Percentiles rank a stretch among this genome's conserved stretches.
Evolutionary conservation across 1,140 invertebrate species (phyloP).

Genomic region (Chironomus striatipennis): DNA sequence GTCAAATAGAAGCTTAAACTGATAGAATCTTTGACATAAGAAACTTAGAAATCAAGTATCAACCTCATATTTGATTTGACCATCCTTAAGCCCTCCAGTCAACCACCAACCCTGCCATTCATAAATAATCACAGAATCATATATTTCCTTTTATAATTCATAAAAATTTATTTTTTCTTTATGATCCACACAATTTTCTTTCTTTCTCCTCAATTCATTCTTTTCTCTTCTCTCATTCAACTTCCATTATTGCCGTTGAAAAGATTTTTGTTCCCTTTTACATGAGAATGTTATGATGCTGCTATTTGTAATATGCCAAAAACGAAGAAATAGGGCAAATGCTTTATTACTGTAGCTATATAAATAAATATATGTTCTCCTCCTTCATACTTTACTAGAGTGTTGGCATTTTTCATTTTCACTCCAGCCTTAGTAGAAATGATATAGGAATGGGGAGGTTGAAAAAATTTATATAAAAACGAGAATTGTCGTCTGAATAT

Average conservation of each 20-base stretch:
- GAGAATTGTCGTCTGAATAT: neutral
- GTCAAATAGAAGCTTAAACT: too few species aligned
- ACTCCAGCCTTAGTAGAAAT: too few species aligned
- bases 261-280: conserved; percentile 6
- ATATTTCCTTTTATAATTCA: conserved; percentile 19
- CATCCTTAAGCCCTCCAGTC: too few species aligned
- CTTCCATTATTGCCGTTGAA: neutral
- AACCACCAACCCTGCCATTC: neutral
- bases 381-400: neutral
- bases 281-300: neutral
- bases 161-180: conserved; percentile 18
- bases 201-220: neutral
- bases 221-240: neutral
- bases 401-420: conserved; percentile 22
- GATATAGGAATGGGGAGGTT: neutral
- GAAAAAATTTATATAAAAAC: neutral
- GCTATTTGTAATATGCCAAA: neutral
- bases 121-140: conserved; percentile 22
- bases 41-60: too few species aligned
- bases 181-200: neutral
- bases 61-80: too few species aligned
- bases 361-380: neutral
- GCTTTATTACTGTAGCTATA: conserved; percentile 6
- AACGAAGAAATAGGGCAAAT: neutral
- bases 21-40: too few species aligned